Evolutionary conservation across 2,888 invertebrate species (phyloP).

Genomic region (Elmis aenea): DNA sequence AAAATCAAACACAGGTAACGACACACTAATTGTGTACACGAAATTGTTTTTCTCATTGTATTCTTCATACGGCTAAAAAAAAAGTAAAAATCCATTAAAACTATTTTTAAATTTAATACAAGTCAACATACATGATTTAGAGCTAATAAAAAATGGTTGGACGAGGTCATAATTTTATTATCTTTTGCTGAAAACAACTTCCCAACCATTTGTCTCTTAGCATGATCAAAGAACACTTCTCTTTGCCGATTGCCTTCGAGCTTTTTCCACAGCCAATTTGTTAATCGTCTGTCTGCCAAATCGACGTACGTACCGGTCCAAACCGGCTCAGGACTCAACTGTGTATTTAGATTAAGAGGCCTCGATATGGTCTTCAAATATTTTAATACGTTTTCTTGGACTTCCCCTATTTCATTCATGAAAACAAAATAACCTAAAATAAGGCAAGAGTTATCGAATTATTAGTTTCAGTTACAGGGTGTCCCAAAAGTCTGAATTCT

Average conservation of each 20-base stretch:
- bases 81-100: too few relatives aligned
- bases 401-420: conserved; percentile 90
- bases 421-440: conserved; percentile 87
- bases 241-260: conserved; percentile 76
- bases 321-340: conserved; percentile 72
- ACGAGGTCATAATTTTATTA: too few relatives aligned
- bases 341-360: conserved; percentile 75
- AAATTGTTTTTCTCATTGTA: conserved; percentile 57
- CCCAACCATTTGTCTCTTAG: too few relatives aligned
- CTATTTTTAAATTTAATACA: too few relatives aligned
- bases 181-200: too few relatives aligned
- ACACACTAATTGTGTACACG: conserved; percentile 85
- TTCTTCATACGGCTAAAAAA: too few relatives aligned
- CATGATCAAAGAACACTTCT: too few relatives aligned
- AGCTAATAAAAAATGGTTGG: too few relatives aligned
- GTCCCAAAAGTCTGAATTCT: not conserved
- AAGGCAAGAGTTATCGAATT: too few relatives aligned
- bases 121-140: too few relatives aligned
- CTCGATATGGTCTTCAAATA: conserved; percentile 95
- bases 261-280: conserved; percentile 86
- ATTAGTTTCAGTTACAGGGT: too few relatives aligned
- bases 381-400: conserved; percentile 87
- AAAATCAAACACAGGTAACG: conserved; percentile 87
- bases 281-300: conserved; percentile 81
- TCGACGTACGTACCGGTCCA: conserved; percentile 99